Evolutionary conservation across 2,113 vertebrate species (phyloP), one percentile per base, ranked within the genome.

Genomic region (Dolichotis patagonum): DNA sequence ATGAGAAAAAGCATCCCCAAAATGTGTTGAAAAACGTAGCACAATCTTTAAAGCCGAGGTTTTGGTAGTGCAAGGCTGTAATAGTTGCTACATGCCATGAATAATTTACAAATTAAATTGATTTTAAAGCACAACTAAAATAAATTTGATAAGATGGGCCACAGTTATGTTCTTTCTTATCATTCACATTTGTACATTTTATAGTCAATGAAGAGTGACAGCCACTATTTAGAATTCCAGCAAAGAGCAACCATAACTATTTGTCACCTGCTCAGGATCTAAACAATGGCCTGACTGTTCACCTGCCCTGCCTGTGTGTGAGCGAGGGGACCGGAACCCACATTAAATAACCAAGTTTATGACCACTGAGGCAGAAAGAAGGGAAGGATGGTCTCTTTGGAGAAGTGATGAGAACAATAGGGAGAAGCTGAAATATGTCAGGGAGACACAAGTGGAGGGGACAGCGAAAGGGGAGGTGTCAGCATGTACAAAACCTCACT

Each of bases 91-190:
- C 96, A 95, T 87, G 90, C 97, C 97, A 97, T 98, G 98, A 98
- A 98, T 98, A 98, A 98, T 98, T 98, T 98, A 98, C 97, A 98
- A 98, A 98, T 98, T 98, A 98, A 98, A 98, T 98, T 98, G 98
- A 98, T 98, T 98, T 97, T 98, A 98, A 98, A 95, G 97, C 98
- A 96, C 92, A 97, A 96, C 94, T 96, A 96, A 97, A 96, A 97
- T 98, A 97, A 98, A 98, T 97, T 98, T 97, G 97, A 97, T 97
- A 97, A 96, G 97, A 98, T 98, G 96, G 94, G 96, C 93, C 96
- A 96, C 97, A 97, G 97, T 97, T 98, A 97, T 95, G 96, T 98
- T 98, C 97, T 98, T 97, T 97, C 98, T 98, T 97, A 98, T 98
- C 97, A 98, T 97, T 97, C 98, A 98, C 98, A 98, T 98, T 97